phyloP scores from a whole-genome alignment of 2,113 vertebrate genomes.

The Callipepla californica region DNA sequence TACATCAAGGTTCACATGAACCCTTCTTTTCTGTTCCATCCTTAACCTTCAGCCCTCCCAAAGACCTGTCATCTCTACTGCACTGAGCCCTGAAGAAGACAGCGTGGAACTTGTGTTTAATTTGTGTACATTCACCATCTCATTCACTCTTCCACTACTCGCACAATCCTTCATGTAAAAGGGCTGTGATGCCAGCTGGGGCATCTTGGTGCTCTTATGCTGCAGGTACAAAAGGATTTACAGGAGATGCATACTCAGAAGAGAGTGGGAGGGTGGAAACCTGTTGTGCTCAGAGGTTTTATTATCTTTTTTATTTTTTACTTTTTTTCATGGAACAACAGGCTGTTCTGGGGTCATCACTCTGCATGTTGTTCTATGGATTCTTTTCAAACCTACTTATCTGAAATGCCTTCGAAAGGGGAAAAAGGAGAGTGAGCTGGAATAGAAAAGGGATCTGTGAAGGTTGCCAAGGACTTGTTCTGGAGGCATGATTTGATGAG shows the following conservation, averaged over 20 bases:
- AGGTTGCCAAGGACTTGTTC: background rate
- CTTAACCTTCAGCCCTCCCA: background rate
- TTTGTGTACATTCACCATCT: background rate
- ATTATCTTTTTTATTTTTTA: background rate
- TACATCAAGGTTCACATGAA: background rate
- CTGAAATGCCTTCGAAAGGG: background rate
- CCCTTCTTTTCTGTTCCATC: background rate
- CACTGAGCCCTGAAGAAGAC: background rate
- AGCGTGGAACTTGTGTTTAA: background rate
- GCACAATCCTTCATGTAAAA: background rate
- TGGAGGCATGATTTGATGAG: background rate
- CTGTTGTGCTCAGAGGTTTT: background rate
- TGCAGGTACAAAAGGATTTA: background rate
- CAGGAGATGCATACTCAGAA: background rate
- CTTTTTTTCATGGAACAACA: no score
- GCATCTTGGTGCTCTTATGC: background rate
- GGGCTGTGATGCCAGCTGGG: background rate
- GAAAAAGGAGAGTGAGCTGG: background rate
- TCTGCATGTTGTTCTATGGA: background rate
- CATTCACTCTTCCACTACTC: constrained; percentile 8
- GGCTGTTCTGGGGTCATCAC: no score
- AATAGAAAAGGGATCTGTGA: background rate
- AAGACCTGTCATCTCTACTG: background rate
- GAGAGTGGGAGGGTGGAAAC: background rate
- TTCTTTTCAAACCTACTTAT: background rate